Evolutionary conservation across 1,140 invertebrate genomes (phyloP).

Genomic region (Carcinoscorpius rotundicauda): DNA sequence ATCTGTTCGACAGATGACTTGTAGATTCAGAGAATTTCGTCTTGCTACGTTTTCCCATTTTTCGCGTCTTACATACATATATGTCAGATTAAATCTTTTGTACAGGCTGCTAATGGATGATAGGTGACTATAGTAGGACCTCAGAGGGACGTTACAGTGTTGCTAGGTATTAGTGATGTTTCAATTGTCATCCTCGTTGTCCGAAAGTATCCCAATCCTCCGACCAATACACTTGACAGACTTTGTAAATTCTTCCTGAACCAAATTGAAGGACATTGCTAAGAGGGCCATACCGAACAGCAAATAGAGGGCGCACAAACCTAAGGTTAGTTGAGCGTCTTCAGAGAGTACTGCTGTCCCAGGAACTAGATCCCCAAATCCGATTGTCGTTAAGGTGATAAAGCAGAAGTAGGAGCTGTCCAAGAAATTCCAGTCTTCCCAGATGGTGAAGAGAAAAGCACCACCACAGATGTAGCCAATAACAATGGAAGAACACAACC

Average conservation of each 20-base stretch:
- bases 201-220: slow-evolving; percentile 40
- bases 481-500: slow-evolving; percentile 77
- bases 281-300: slow-evolving; percentile 75
- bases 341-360: slow-evolving; percentile 44
- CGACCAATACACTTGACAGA: slow-evolving; percentile 54
- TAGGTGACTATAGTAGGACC: no score
- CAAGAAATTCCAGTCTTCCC: slow-evolving; percentile 72
- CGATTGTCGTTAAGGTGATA: slow-evolving; percentile 60
- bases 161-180: no score
- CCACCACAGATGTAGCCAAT: slow-evolving; percentile 80
- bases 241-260: slow-evolving; percentile 74
- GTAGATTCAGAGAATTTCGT: no score
- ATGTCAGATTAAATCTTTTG: no score
- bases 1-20: no score
- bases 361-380: slow-evolving; percentile 69
- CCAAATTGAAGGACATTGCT: slow-evolving; percentile 83
- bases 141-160: no score
- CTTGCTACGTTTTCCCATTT: no score
- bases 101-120: no score
- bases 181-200: slow-evolving; percentile 26
- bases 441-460: slow-evolving; percentile 70
- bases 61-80: no score
- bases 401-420: slow-evolving; percentile 93
- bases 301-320: slow-evolving; percentile 71
- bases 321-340: slow-evolving; percentile 56